These are phyloP conservation scores for Drosophila lacteicornis DNA, from an alignment of 1,140 invertebrate species.

Conservation along the genomic window DNA sequence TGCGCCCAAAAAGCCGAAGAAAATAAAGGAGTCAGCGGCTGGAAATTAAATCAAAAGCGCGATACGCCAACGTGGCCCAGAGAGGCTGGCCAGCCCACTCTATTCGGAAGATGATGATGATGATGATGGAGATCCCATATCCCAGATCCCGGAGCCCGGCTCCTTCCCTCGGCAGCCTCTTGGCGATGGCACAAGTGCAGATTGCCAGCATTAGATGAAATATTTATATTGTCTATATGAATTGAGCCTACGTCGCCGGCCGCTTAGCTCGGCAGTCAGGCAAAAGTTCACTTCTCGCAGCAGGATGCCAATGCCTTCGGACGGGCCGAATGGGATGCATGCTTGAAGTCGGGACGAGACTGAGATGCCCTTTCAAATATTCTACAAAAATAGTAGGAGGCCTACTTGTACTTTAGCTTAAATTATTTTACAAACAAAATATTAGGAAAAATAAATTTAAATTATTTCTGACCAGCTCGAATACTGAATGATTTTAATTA, in stretches of 20 bases:
- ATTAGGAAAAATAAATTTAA: neutral
- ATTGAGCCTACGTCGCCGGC: constrained; percentile 69
- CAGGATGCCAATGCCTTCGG: constrained; percentile 61
- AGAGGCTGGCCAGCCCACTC: constrained; percentile 43
- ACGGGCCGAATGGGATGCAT: constrained; percentile 10
- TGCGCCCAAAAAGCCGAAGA: constrained; percentile 47
- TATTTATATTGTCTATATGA: constrained; percentile 84
- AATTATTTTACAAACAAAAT: neutral
- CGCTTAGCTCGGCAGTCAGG: constrained; percentile 39
- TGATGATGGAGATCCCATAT: constrained; percentile 48
- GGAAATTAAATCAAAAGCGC: constrained; percentile 80
- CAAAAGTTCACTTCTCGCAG: constrained; percentile 76
- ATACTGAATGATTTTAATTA: neutral
- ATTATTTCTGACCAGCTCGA: too few relatives aligned
- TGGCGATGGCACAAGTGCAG: constrained; percentile 82
- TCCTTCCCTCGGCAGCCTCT: constrained; percentile 23
- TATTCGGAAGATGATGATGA: constrained; percentile 71
- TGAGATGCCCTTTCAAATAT: constrained; percentile 7
- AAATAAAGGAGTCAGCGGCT: constrained; percentile 44
- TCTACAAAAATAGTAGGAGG: too few relatives aligned
- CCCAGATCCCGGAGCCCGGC: constrained; percentile 27
- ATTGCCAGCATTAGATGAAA: constrained; percentile 84
- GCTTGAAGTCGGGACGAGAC: neutral
- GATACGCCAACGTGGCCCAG: constrained; percentile 74
- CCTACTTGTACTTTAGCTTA: constrained; percentile 3